Base-by-base conservation (phyloP, 2,113 vertebrate species). In the Rhea pennata region DNA sequence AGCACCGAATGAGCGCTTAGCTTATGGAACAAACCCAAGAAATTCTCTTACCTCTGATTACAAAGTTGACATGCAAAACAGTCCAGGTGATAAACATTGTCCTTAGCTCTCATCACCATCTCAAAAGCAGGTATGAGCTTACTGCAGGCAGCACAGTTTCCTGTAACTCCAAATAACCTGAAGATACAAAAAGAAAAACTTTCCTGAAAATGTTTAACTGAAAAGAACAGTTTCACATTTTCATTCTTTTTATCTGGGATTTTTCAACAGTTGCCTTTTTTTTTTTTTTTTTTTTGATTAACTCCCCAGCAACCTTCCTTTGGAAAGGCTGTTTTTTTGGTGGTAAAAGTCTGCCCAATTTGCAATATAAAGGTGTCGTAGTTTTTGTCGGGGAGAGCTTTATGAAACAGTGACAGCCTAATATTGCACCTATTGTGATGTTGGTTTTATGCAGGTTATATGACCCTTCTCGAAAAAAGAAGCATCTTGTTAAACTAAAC, bases 81-180 rank as follows among this genome's bases (percentile, higher is more conserved):
- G 98, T 99, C 99, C 98, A 99, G 98, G 98, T 99, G 99, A 98
- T 99, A 99, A 95, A 99, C 99, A 23, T 99, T 99, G 97, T 99
- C 99, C 98, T 99, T 99, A 79, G 99, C 99, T 40, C 99, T 98
- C 99, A 99, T 99, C 92, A 99, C 99, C 99, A 99, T 99, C 98
- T 99, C 99, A 87, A 99, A 99, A 93, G 99, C 99, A 36, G 99
- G 99, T 91, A 99, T 99, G 90, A 99, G 99, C 96, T 99, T 99
- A 96, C 99, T 99, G 97, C 99, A 99, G 91, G 99, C 99, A 15
- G 99, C 99, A 12, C 99, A 99, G 98, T 99, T 99, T 89, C 99
- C 99, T 6, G 99, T 99, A 58, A 99, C 99, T 1, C 99, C 99
- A 33, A 99, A 99, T 96, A 99, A 98, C 98, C 99, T 99, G 97